Conservation (phyloP, 1,140 invertebrate genomes). For the Drosophila baimaii region DNA sequence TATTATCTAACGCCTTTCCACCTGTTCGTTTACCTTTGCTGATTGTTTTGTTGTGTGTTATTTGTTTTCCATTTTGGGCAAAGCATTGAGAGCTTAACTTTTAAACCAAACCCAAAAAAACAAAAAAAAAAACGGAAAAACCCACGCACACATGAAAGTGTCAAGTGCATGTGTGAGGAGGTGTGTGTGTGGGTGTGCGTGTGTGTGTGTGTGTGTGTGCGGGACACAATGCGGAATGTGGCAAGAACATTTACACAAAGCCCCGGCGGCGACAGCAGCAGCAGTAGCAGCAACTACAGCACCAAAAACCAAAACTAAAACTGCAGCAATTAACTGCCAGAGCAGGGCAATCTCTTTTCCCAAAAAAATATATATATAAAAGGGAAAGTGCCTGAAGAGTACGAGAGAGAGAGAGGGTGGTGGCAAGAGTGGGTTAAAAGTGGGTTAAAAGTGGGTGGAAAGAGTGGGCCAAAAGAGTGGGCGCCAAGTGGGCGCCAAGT, state of each 20-base stretch:
- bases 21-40: constrained; percentile 22
- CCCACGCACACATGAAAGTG: constrained; percentile 24
- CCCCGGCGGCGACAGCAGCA: constrained; percentile 37
- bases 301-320: constrained; percentile 49
- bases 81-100: constrained; percentile 32
- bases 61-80: constrained; percentile 41
- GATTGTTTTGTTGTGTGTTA: constrained; percentile 27
- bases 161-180: constrained; percentile 15
- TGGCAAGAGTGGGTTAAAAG: constrained; percentile 13
- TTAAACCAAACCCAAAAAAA: constrained; percentile 8
- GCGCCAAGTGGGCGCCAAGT: neutral
- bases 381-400: too few species aligned
- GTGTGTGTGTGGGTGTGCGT: neutral
- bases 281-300: constrained; percentile 17
- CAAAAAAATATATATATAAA: neutral
- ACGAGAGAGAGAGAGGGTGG: too few species aligned
- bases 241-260: constrained; percentile 52
- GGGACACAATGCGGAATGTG: constrained; percentile 46
- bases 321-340: constrained; percentile 53
- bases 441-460: neutral
- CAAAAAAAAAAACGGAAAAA: neutral
- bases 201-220: neutral
- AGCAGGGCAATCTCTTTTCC: constrained; percentile 6
- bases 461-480: neutral
- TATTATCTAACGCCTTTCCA: constrained; percentile 15